These are phyloP conservation scores for Hippopotamus amphibius DNA, from an alignment of 2,113 vertebrate species.

Conservation along the genomic window DNA sequence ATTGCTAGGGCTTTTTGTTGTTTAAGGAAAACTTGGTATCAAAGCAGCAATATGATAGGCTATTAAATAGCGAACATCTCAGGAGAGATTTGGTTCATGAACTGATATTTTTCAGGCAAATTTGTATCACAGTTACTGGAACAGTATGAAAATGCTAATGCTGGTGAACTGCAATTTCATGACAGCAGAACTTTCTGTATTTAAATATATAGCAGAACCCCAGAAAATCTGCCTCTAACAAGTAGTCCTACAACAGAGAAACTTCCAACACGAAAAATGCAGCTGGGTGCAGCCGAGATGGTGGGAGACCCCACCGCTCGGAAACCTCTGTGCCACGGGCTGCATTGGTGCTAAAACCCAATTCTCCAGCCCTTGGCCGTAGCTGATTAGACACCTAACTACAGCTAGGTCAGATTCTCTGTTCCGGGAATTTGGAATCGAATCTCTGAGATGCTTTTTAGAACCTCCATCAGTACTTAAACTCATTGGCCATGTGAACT, in stretches of 20 bases:
- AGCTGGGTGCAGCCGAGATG: not conserved
- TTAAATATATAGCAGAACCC: not conserved
- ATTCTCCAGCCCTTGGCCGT: not conserved
- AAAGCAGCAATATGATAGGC: not conserved
- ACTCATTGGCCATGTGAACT: slow-evolving; percentile 7
- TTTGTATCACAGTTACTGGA: slow-evolving; percentile 2
- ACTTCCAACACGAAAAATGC: not conserved
- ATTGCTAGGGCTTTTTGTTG: not conserved
- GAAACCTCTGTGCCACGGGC: too few species aligned
- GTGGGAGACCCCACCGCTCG: too few species aligned
- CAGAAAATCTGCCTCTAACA: not conserved
- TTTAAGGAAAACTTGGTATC: not conserved
- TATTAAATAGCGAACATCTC: not conserved
- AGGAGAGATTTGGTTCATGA: not conserved
- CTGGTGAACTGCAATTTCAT: not conserved
- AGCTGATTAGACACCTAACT: slow-evolving; percentile 25
- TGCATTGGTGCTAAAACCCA: not conserved
- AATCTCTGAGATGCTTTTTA: slow-evolving; percentile 2
- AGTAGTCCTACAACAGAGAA: not conserved
- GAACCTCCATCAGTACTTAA: slow-evolving; percentile 15
- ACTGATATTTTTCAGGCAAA: not conserved
- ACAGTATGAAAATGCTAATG: not conserved
- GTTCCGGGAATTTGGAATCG: slow-evolving; percentile 32
- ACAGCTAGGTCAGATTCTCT: not conserved
- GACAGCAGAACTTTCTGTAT: not conserved